Evolutionary conservation across 2,797 vertebrate species (phyloP), one percentile per base, ranked within the genome.

Genomic region (Acrocephalus scirpaceus): DNA sequence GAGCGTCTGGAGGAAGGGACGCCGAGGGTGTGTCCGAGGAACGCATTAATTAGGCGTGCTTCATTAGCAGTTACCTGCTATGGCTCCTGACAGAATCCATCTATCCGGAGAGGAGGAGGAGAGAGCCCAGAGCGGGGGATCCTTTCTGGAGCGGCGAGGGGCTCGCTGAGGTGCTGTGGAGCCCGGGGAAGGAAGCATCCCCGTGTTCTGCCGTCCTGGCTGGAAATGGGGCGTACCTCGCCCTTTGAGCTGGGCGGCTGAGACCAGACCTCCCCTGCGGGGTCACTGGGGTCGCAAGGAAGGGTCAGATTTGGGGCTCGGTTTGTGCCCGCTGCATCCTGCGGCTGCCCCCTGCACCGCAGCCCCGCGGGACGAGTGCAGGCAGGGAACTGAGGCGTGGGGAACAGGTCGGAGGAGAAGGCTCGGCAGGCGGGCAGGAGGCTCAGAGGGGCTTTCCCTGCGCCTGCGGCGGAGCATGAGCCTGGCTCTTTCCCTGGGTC

Each of bases 51-150:
- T 78, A 83, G 72, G 62, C 10, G 11, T 14, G 34, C 64, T 83
- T 93, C 8, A 0, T 92, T 78, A 88, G 75, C 84, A 30, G 77
- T 78, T 78, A 89, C 78, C 70, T 70, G 64, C 67, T 69, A 57
- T 1, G 11, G 74, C 66, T 94, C 60, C 88, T 74, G 77, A 19
- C 66, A 64, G 71, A 72, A 76, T 48, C 26, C 71, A 4, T 53
- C 58, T 36, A 10, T 17, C 67, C 12, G 2, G 80, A 64, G 64
- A 61, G 87, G 7, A 65, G 61, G 40, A 91, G 25, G 21, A 69
- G 36, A 83, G 5, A 90, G 40, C 45, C 50, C 11, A 0, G 36
- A 2, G 40, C n/a, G 4, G 29, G 70, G 40, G 13, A 58, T 56
- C 65, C 29, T 75, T 73, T 16, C 48, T 53, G 65, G 30, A 79